Base-by-base conservation (phyloP, 2,113 vertebrate genomes). In the Melanerpes aurifrons region DNA sequence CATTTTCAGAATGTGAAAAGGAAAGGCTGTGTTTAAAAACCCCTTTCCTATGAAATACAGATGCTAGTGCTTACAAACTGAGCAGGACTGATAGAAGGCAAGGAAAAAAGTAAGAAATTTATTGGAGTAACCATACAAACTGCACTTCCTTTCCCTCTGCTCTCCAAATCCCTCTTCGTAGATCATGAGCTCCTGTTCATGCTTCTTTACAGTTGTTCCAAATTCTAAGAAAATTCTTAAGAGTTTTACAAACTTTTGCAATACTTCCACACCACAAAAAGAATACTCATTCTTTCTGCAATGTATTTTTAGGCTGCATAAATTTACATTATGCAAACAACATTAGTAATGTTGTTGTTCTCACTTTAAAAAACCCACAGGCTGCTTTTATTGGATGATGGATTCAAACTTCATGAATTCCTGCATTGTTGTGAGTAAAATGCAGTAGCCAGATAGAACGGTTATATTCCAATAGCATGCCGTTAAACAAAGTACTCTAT, bases 1-100 rank as follows among this genome's bases (percentile, higher is more conserved):
- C 57, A 94, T 88, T 93, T 93, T 89, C 62, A 85, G 83, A 89
- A 26, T 0, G 9, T 69, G 80, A 56, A 93, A 62, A 89, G 87
- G 77, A 87, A 94, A 87, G 0, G 0, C 5, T 0, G 0, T 40
- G 69, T 84, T 96, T 95, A 63, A 90, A 93, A 69, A 14, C 18
- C 73, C 63, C 67, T 40, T 90, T 90, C 35, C 80, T 73, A 70
- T 66, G 89, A 90, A 93, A 94, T 31, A 79, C 86, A 96, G 81
- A 95, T 89, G 86, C 83, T 84, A 35, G 29, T 6, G 4, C 71
- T 90, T 59, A 54, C 10, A 54, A 45, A 81, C 35, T n/a, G 35
- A 92, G 69, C 2, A 0, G 43, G 15, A 45, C 43, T 45, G 43
- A 67, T 7, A 62, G 59, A 70, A 79, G 61, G 37, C 43, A 81